Conservation (phyloP, 2,888 invertebrate genomes). For the Halictus ligatus region DNA sequence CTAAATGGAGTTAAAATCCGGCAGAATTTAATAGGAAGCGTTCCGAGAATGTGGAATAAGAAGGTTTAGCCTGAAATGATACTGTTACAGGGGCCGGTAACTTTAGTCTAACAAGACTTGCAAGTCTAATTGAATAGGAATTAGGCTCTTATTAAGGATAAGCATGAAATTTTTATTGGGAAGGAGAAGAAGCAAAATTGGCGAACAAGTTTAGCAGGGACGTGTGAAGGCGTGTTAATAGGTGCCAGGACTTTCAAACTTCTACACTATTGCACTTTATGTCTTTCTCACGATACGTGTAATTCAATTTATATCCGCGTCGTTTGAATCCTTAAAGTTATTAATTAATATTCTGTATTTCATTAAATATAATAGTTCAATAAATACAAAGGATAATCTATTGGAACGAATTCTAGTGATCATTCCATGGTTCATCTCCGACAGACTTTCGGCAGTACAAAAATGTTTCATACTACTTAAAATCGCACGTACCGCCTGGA, state of each 20-base stretch:
- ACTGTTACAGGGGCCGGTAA: conserved; percentile 19
- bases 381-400: not conserved
- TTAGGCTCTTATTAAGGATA: conserved; percentile 14
- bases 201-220: conserved; percentile 2
- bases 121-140: conserved; percentile 33
- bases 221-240: not conserved
- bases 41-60: conserved; percentile 16
- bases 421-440: not conserved
- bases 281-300: not conserved
- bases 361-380: not conserved
- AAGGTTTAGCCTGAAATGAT: conserved; percentile 36
- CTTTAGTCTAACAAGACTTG: conserved; percentile 14
- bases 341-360: not conserved
- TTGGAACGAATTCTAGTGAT: not conserved
- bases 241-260: not conserved
- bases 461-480: not conserved
- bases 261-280: not conserved
- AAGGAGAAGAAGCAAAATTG: not conserved
- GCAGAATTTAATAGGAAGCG: conserved; percentile 24
- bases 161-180: not conserved
- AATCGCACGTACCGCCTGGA: not conserved
- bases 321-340: not conserved
- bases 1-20: conserved; percentile 7
- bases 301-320: not conserved
- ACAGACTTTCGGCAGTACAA: not conserved